Evolutionary conservation across 1,140 invertebrate genomes (phyloP), one percentile per base, ranked within the genome.

Genomic region (Tribolium castaneum): DNA sequence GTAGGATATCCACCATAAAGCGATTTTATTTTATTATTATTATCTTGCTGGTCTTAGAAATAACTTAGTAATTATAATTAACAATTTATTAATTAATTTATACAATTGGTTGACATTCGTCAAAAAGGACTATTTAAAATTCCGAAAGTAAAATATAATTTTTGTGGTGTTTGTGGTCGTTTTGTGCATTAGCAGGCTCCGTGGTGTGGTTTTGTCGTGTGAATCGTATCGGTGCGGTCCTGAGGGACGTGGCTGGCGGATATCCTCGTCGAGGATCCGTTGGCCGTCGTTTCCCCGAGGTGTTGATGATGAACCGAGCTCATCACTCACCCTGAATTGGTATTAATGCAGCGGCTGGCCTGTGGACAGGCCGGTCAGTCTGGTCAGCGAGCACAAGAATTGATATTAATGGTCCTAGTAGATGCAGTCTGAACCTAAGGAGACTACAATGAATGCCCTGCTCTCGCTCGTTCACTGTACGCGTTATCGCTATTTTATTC

Each of bases 281-380:
- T 50, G 56, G 30, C 14, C 71, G 71, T 75, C 73, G 75, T 56
- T 75, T 62, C 78, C 81, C 81, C 59, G 78, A 79, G 81, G 80
- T 80, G 79, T 45, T 73, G 81, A 85, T 85, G 84, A 84, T 84
- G 83, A 84, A 84, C 83, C 78, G 82, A 75, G 59, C 80, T 80
- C 84, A 85, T 85, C 84, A 85, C 76, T 85, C 84, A 85, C 83
- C 73, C 80, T 70, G 84, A 85, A 85, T 85, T 85, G 83, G 84
- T 84, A 85, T 85, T 85, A 85, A 85, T 85, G 84, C 83, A 85
- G 78, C 70, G 82, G 82, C 81, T 73, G 81, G 62, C 71, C 77
- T 83, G 83, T 78, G 83, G 84, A 83, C 83, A 84, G 83, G 70
- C 74, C 79, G 83, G 83, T 83, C 83, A 85, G 81, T 76, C 72